A percentile compares a stretch with the other conserved stretches of the same genome.
These are phyloP conservation scores for Dreissena polymorpha DNA, from an alignment of 1,140 invertebrate genomes.

Conservation along the genomic window DNA sequence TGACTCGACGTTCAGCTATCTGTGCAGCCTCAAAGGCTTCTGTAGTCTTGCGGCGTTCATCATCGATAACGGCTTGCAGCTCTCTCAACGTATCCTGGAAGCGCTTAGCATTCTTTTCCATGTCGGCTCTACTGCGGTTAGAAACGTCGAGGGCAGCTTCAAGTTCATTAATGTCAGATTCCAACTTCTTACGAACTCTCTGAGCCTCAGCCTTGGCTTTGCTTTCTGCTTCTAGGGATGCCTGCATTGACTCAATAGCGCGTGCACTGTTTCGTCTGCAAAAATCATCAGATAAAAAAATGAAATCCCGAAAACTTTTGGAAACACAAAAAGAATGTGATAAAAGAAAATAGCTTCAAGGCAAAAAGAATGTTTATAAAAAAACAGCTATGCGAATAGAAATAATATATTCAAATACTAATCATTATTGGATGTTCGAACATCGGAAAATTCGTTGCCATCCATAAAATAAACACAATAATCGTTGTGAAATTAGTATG, in stretches of 20 bases:
- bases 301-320: no score
- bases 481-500: no score
- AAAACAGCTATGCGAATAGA: no score
- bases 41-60: constrained; percentile 97
- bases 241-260: constrained; percentile 99
- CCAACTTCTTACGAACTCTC: constrained; percentile 99
- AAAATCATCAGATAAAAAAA: constrained; percentile 19
- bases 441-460: no score
- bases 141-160: constrained; percentile 95
- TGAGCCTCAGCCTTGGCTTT: constrained; percentile 99
- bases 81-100: constrained; percentile 97
- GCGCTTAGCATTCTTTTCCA: constrained; percentile 99
- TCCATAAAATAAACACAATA: no score
- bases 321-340: not conserved
- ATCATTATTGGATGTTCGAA: no score
- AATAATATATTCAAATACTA: no score
- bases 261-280: constrained; percentile 98
- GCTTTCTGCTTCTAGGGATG: constrained; percentile 98
- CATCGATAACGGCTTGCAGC: constrained; percentile 90
- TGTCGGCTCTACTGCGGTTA: constrained; percentile 93
- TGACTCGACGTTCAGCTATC: constrained; percentile 97
- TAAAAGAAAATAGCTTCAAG: no score
- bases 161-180: constrained; percentile 99
- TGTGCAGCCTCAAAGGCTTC: constrained; percentile 97
- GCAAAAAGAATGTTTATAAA: no score